These are phyloP conservation scores for Tetranychus cinnabarinus DNA, from an alignment of 1,140 invertebrate species.

Conservation along the genomic window DNA sequence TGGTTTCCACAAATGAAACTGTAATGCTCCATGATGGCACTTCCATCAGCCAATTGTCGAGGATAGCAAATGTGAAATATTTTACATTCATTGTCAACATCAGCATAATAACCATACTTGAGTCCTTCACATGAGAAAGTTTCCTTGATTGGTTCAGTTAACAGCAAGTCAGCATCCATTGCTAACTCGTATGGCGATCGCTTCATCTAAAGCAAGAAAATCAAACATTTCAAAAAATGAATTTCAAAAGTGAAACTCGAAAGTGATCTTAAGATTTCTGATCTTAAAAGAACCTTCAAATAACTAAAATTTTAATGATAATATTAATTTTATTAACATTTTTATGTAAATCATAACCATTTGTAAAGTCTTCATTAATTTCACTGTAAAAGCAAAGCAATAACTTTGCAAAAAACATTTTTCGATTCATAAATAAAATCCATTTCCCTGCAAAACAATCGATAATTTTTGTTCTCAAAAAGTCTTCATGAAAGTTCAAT, in stretches of 20 bases:
- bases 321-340: too few relatives aligned
- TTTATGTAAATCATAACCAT: too few relatives aligned
- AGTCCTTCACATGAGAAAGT: slow-evolving; percentile 18
- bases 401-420: too few relatives aligned
- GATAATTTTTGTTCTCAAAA: too few relatives aligned
- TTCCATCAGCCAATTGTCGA: background rate
- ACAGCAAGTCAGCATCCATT: background rate
- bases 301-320: too few relatives aligned
- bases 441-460: too few relatives aligned
- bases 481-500: too few relatives aligned
- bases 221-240: background rate
- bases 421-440: too few relatives aligned
- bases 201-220: background rate
- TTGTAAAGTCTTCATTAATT: too few relatives aligned
- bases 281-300: too few relatives aligned
- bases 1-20: slow-evolving; percentile 60
- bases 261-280: too few relatives aligned
- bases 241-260: background rate
- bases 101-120: slow-evolving; percentile 21
- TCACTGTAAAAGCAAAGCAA: too few relatives aligned
- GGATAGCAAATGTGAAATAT: background rate
- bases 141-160: background rate
- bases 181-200: background rate
- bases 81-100: slow-evolving; percentile 20
- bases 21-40: background rate